These are phyloP conservation scores for Beris morrisii DNA, from an alignment of 2,888 invertebrate genomes.

Conservation along the genomic window DNA sequence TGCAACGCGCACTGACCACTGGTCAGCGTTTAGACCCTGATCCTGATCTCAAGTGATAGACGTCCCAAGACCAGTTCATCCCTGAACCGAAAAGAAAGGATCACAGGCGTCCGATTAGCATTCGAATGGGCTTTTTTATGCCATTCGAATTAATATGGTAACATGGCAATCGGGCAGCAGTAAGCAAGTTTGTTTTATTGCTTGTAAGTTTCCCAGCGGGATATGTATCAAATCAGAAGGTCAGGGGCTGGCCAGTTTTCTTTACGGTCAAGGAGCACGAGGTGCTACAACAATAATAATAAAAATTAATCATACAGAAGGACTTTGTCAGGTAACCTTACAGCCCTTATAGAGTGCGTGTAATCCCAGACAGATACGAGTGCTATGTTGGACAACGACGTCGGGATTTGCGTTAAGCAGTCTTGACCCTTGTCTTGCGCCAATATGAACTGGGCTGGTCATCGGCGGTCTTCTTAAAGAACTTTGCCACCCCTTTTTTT, in stretches of 20 bases:
- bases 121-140: slow-evolving; percentile 32
- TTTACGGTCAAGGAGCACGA: slow-evolving; percentile 34
- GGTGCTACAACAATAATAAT: slow-evolving; percentile 32
- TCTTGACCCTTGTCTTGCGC: slow-evolving; percentile 28
- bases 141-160: slow-evolving; percentile 38
- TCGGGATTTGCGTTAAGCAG: slow-evolving; percentile 26
- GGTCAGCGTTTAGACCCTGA: slow-evolving; percentile 2
- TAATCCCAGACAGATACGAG: slow-evolving; percentile 24
- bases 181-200: slow-evolving; percentile 31
- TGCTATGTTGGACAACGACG: slow-evolving; percentile 18
- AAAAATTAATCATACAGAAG: slow-evolving; percentile 38
- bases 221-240: slow-evolving; percentile 37
- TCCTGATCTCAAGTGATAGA: neutral
- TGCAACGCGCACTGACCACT: slow-evolving; percentile 14
- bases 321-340: slow-evolving; percentile 10
- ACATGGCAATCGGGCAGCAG: slow-evolving; percentile 32
- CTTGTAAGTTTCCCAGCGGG: slow-evolving; percentile 23
- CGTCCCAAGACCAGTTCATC: no score
- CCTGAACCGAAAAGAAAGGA: slow-evolving; percentile 5
- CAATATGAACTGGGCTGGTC: slow-evolving; percentile 7
- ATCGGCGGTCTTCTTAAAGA: slow-evolving; percentile 5
- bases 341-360: slow-evolving; percentile 1
- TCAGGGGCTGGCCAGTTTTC: slow-evolving; percentile 5
- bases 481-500: slow-evolving; percentile 12
- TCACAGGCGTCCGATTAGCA: slow-evolving; percentile 31